These are phyloP conservation scores for Bombylius discolor DNA, from an alignment of 2,888 invertebrate species.

Conservation along the genomic window DNA sequence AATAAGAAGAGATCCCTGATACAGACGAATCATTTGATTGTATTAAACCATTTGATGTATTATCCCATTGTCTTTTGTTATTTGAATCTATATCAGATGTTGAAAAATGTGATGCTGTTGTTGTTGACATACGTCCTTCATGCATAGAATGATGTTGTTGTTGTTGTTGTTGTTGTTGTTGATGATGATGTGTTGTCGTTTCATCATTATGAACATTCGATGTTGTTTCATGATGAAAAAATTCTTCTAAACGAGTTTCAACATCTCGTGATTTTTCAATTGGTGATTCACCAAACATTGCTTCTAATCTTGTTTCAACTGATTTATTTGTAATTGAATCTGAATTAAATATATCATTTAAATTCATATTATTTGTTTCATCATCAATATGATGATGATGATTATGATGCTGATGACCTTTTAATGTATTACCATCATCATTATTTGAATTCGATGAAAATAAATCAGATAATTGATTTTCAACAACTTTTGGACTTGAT, in stretches of 20 bases:
- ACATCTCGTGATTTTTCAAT: slow-evolving; percentile 24
- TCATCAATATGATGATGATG: slow-evolving; percentile 15
- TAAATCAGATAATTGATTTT: slow-evolving; percentile 7
- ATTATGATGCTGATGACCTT: slow-evolving; percentile 17
- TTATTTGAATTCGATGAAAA: neutral
- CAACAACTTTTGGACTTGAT: slow-evolving; percentile 14
- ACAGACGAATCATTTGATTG: slow-evolving; percentile 14
- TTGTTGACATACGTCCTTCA: neutral
- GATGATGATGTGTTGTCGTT: neutral
- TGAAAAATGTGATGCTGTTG: neutral
- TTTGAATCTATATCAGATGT: neutral
- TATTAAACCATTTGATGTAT: slow-evolving; percentile 12
- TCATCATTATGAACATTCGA: neutral
- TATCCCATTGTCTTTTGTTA: slow-evolving; percentile 15
- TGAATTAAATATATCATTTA: slow-evolving; percentile 6
- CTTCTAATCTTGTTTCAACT: slow-evolving; percentile 34
- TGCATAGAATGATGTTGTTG: neutral
- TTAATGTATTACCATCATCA: slow-evolving; percentile 4
- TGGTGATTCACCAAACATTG: slow-evolving; percentile 36
- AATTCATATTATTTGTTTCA: slow-evolving; percentile 8
- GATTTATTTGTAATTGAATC: slow-evolving; percentile 28
- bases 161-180: neutral
- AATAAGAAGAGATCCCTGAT: slow-evolving; percentile 7
- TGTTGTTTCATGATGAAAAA: slow-evolving; percentile 26
- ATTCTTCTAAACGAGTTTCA: slow-evolving; percentile 32